These are phyloP conservation scores for Leucophenga maculata DNA, from an alignment of 2,888 invertebrate species.

Conservation along the genomic window DNA sequence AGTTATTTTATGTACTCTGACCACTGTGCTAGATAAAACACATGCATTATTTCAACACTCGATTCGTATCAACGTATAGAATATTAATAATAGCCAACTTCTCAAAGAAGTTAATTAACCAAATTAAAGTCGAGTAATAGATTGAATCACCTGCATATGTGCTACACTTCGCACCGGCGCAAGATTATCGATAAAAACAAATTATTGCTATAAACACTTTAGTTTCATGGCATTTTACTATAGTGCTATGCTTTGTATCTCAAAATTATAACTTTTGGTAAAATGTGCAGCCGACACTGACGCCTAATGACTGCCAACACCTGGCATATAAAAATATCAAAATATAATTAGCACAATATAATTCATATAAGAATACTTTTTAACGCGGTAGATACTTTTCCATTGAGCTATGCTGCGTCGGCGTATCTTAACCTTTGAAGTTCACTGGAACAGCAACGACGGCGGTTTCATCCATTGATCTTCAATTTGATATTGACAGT, in stretches of 20 bases:
- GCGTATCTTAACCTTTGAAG: neutral
- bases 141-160: no score
- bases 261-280: no score
- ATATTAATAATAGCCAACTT: no score
- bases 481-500: slow-evolving; percentile 18
- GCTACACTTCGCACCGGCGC: no score
- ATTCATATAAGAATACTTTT: neutral
- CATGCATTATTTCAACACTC: no score
- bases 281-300: no score
- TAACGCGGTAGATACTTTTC: no score
- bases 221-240: neutral
- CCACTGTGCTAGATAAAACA: no score
- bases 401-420: neutral
- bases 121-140: no score
- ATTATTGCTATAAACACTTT: neutral
- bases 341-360: slow-evolving; percentile 9
- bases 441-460: neutral
- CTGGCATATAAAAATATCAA: neutral
- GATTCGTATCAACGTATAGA: no score
- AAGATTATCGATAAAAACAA: neutral
- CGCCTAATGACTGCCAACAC: neutral
- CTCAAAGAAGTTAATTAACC: no score
- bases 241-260: neutral
- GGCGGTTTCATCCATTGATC: neutral
- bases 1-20: no score